Evolutionary conservation across 1,140 invertebrate species (phyloP).

Genomic region (Drosophila nigromelanica): DNA sequence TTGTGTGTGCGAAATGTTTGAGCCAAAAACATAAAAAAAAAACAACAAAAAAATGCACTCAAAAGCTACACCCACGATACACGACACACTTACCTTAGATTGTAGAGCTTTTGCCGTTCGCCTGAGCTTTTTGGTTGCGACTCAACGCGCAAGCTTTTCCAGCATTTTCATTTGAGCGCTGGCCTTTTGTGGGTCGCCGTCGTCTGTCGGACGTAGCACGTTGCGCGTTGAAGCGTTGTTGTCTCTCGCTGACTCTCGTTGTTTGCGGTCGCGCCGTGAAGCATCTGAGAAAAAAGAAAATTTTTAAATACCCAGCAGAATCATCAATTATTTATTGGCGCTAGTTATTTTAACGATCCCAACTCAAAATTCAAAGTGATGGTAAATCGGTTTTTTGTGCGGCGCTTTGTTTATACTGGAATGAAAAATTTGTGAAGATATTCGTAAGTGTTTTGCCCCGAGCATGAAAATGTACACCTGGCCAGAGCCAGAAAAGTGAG

Average conservation of each 20-base stretch:
- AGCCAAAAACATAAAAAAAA: constrained; percentile 7
- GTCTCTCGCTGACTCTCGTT: constrained; percentile 16
- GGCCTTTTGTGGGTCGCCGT: constrained; percentile 57
- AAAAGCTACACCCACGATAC: constrained; percentile 17
- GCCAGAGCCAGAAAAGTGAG: constrained; percentile 47
- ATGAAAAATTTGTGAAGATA: constrained; percentile 34
- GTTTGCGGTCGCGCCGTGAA: constrained; percentile 20
- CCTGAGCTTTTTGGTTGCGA: constrained; percentile 36
- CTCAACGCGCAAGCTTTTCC: constrained; percentile 57
- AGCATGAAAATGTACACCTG: constrained; percentile 71
- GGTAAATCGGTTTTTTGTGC: constrained; percentile 11
- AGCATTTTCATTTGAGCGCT: constrained; percentile 68
- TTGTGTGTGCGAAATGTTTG: constrained; percentile 24
- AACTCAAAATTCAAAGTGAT: constrained; percentile 16
- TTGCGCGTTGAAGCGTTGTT: constrained; percentile 1
- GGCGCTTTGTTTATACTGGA: constrained; percentile 51
- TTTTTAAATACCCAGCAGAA: constrained; percentile 38
- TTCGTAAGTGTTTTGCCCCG: constrained; percentile 54
- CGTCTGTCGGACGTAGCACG: constrained; percentile 20
- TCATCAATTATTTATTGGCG: constrained; percentile 54
- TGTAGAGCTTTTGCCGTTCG: constrained; percentile 29
- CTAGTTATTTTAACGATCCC: constrained; percentile 35
- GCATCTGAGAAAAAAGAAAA: constrained; percentile 36
- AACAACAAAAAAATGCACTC: constrained; percentile 23
- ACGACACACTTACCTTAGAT: constrained; percentile 21